phyloP scores from a whole-genome alignment of 2,797 vertebrate genomes.

The Furcifer pardalis region DNA sequence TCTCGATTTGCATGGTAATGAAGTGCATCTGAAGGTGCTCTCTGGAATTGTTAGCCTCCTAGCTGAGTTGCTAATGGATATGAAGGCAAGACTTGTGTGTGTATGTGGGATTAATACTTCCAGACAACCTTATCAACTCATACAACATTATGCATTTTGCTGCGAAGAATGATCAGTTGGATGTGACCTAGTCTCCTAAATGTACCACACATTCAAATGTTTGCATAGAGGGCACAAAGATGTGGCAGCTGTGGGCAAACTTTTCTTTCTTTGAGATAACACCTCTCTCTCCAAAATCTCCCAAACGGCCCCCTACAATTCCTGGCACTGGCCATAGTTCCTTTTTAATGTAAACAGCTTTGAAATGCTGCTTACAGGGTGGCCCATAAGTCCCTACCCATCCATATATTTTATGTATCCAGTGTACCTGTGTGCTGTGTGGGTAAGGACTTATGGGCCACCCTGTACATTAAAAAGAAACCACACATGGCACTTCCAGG shows the following conservation, averaged over 20 bases:
- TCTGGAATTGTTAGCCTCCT: constrained; percentile 29
- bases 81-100: constrained; percentile 21
- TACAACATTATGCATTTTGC: not conserved
- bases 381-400: no score
- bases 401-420: no score
- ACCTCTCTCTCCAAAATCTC: not conserved
- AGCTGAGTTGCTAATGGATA: constrained; percentile 25
- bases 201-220: not conserved
- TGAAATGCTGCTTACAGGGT: no score
- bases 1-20: constrained; percentile 42
- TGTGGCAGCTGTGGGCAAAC: not conserved
- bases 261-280: not conserved
- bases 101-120: constrained; percentile 33
- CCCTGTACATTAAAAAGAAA: no score
- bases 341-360: no score
- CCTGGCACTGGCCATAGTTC: no score
- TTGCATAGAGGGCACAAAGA: not conserved
- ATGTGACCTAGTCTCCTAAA: not conserved
- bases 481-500: no score
- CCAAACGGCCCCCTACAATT: not conserved
- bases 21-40: constrained; percentile 28
- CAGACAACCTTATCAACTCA: constrained; percentile 24
- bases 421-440: no score
- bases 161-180: constrained; percentile 5
- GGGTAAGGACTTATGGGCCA: no score